These are phyloP conservation scores for Calliscelio sp. DNA, from an alignment of 2,888 invertebrate genomes.

Conservation along the genomic window DNA sequence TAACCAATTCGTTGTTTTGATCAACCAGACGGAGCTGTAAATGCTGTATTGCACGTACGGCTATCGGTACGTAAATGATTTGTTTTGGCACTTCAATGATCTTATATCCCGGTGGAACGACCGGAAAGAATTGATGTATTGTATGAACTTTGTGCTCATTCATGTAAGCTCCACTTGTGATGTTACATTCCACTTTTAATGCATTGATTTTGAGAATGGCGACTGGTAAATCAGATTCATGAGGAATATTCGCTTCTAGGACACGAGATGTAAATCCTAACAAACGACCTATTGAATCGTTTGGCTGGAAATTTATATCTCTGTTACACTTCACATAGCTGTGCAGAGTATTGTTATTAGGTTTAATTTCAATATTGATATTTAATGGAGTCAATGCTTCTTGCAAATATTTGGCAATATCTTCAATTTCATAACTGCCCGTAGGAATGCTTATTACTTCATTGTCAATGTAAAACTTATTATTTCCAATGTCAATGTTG, in stretches of 20 bases:
- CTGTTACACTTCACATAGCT: slow-evolving; percentile 55
- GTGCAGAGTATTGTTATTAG: slow-evolving; percentile 5
- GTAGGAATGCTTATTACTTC: slow-evolving; percentile 76
- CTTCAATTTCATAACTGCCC: slow-evolving; percentile 80
- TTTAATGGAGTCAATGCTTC: background rate
- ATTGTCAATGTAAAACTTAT: slow-evolving; percentile 77
- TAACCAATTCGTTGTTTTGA: slow-evolving; percentile 69
- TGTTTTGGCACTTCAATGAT: slow-evolving; percentile 77
- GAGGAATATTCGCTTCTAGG: slow-evolving; percentile 38
- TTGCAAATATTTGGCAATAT: slow-evolving; percentile 76
- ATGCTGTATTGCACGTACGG: slow-evolving; percentile 62
- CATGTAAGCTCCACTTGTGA: slow-evolving; percentile 25
- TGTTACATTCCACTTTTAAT: slow-evolving; percentile 50
- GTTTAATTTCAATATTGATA: background rate
- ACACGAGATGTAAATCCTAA: slow-evolving; percentile 61
- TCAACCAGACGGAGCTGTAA: slow-evolving; percentile 71
- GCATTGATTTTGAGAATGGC: slow-evolving; percentile 52
- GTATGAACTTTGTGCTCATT: slow-evolving; percentile 25
- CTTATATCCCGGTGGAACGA: slow-evolving; percentile 79
- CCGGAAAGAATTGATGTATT: slow-evolving; percentile 40
- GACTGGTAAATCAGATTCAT: slow-evolving; percentile 25
- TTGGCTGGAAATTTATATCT: slow-evolving; percentile 62
- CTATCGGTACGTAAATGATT: slow-evolving; percentile 73
- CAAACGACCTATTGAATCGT: slow-evolving; percentile 58
- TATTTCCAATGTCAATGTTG: slow-evolving; percentile 81